Evolutionary conservation across 2,797 vertebrate species (phyloP).

Genomic region (Ctenosaura bakeri): DNA sequence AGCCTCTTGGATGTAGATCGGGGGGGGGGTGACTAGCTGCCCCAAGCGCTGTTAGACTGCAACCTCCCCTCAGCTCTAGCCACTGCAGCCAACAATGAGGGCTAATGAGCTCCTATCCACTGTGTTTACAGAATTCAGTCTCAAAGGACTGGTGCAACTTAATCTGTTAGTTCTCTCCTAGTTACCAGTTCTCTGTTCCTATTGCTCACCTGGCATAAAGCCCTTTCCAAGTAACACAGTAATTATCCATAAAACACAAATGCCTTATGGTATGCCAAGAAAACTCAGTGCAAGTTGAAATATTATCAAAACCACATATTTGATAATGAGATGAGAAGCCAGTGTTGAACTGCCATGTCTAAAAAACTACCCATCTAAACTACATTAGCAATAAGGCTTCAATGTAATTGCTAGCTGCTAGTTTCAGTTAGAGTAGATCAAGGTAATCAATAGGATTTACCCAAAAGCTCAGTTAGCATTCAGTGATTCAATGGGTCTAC

Average conservation of each 20-base stretch:
- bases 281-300: background rate
- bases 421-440: no score
- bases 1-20: background rate
- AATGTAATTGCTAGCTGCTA: no score
- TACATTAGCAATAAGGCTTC: background rate
- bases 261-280: background rate
- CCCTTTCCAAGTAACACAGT: background rate
- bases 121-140: background rate
- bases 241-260: background rate
- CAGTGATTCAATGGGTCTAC: no score
- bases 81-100: background rate
- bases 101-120: no score
- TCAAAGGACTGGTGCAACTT: no score
- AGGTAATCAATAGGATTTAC: no score
- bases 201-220: background rate
- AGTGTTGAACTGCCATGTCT: background rate
- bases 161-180: background rate
- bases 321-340: background rate
- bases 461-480: no score
- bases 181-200: background rate
- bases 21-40: background rate
- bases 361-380: background rate
- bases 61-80: background rate
- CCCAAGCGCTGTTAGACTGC: background rate
- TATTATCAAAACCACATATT: background rate